Base-by-base conservation (phyloP, 2,888 invertebrate genomes). In the Carabus problematicus region DNA sequence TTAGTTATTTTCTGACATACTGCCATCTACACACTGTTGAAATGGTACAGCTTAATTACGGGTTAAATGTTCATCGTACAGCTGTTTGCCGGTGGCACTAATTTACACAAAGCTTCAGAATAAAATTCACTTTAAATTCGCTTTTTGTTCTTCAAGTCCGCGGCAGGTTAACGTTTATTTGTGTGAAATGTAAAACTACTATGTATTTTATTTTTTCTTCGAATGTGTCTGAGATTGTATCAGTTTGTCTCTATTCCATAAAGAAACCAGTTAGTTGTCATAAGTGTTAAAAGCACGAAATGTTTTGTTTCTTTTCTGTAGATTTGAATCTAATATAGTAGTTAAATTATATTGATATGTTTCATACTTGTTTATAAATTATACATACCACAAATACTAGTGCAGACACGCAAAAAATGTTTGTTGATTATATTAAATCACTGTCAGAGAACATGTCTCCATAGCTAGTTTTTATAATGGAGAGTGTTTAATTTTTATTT, bases 21-120 rank as follows among this genome's bases (percentile, higher is more conserved):
- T 29, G 29, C 29, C 14, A 45, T 45, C 14, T 12, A 45, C 45
- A 12, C 14, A 55, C 42, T 45, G 64, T 55, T 64, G 42, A 56
- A 64, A 64, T 55, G 54, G 56, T 55, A 64, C 64, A 64, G 49
- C 64, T 64, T 64, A 64, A 64, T 64, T 64, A 64, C 55, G 55
- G 56, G 55, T 64, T 64, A 64, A 64, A 64, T 64, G 42, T 64
- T 42, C 43, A 55, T 39, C 43, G 49, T 49, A 55, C 64, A 64
- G 64, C 56, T 64, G 56, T 64, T 64, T 19, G 55, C 56, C 55
- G 56, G 55, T 43, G 55, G 45, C 64, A 19, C 43, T 55, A 64
- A 55, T 56, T 55, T 45, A 55, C 42, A 42, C 41, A 54, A 64
- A 64, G 45, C 56, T 56, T 45, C 56, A 55, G 29, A 64, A 55